These are phyloP conservation scores for Pangasius mekongensis DNA, from an alignment of 2,797 vertebrate genomes.

Conservation along the genomic window DNA sequence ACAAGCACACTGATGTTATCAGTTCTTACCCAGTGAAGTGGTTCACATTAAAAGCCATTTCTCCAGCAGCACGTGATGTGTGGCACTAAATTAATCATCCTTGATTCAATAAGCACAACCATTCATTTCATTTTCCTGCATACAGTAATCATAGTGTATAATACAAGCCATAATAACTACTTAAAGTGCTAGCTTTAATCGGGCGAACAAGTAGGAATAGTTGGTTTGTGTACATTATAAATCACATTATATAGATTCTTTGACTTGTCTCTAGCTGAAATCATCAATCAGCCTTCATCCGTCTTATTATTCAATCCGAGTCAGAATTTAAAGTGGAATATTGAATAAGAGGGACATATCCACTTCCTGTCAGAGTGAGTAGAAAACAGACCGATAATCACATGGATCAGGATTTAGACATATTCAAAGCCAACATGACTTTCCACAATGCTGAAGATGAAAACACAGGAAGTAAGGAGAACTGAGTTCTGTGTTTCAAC, in stretches of 20 bases:
- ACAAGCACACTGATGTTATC: slow-evolving; percentile 34
- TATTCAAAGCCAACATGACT: slow-evolving; percentile 75
- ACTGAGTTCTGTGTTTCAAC: slow-evolving; percentile 69
- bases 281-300: slow-evolving; percentile 74
- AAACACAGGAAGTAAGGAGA: slow-evolving; percentile 67
- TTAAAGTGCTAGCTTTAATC: slow-evolving; percentile 54
- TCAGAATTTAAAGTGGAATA: slow-evolving; percentile 68
- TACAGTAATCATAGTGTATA: slow-evolving; percentile 55
- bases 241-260: slow-evolving; percentile 60
- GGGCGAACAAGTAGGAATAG: slow-evolving; percentile 53
- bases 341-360: slow-evolving; percentile 37
- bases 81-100: slow-evolving; percentile 59
- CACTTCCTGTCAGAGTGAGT: slow-evolving; percentile 33
- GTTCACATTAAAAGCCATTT: slow-evolving; percentile 46
- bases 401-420: slow-evolving; percentile 65
- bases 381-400: slow-evolving; percentile 28
- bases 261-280: slow-evolving; percentile 67
- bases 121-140: slow-evolving; percentile 55
- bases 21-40: slow-evolving; percentile 38
- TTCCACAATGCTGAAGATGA: slow-evolving; percentile 73
- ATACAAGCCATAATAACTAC: slow-evolving; percentile 53
- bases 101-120: slow-evolving; percentile 57
- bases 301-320: slow-evolving; percentile 72
- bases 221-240: slow-evolving; percentile 59
- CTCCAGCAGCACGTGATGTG: slow-evolving; percentile 49